Percentiles rank a stretch among this genome's conserved stretches.
Evolutionary conservation across 2,888 invertebrate species (phyloP).

Genomic region (Lasioglossum malachurum): DNA sequence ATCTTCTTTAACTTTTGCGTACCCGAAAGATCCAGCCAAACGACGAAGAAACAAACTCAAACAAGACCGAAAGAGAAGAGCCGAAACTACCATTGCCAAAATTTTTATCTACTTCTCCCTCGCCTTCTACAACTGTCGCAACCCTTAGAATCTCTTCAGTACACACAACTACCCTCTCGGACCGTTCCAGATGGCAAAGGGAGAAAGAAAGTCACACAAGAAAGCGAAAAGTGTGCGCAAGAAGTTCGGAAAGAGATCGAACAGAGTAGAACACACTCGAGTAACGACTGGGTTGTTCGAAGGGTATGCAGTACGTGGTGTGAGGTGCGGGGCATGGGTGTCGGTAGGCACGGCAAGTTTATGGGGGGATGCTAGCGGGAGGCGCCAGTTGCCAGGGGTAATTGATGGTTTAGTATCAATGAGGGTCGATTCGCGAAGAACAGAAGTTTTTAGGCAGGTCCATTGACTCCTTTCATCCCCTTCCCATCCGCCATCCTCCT

Average conservation of each 20-base stretch:
- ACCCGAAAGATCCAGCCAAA: background rate
- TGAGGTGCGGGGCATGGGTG: background rate
- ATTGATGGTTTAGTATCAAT: constrained; percentile 78
- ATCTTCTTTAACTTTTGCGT: background rate
- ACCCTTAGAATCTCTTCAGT: background rate
- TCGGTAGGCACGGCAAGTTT: constrained; percentile 44
- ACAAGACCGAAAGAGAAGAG: background rate
- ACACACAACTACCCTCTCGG: background rate
- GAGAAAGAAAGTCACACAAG: background rate
- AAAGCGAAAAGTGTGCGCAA: background rate
- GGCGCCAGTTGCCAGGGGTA: constrained; percentile 68
- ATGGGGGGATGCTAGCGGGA: constrained; percentile 41
- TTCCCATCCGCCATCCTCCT: background rate
- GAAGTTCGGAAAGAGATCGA: constrained; percentile 14
- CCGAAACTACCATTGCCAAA: background rate
- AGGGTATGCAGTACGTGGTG: background rate
- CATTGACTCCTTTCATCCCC: constrained; percentile 46
- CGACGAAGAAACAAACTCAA: background rate
- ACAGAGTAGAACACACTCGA: constrained; percentile 8
- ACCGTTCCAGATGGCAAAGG: background rate
- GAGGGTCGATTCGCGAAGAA: constrained; percentile 75
- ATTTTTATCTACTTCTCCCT: background rate
- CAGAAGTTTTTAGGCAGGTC: constrained; percentile 69
- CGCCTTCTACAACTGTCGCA: background rate
- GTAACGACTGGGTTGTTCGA: background rate